Conservation (phyloP, 2,888 invertebrate species). For the Acleris emargana region DNA sequence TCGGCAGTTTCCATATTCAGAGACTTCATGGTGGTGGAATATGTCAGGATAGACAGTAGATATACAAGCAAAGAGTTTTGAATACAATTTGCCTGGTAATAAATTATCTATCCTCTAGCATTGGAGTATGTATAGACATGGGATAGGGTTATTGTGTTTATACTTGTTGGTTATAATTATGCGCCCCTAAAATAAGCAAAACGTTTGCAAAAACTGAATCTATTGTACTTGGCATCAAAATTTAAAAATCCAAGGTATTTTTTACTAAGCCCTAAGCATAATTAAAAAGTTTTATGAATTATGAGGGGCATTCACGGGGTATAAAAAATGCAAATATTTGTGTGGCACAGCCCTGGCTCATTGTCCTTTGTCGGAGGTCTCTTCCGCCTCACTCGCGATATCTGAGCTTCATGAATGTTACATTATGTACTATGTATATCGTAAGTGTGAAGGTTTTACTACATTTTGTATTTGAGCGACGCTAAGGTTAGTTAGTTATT, state of each 20-base stretch:
- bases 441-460: conserved; percentile 21
- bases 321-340: conserved; percentile 47
- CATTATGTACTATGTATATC: conserved; percentile 35
- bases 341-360: conserved; percentile 64
- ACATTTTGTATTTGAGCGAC: background rate
- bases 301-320: conserved; percentile 25
- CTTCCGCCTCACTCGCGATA: conserved; percentile 77
- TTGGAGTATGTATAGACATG: no score
- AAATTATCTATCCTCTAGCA: no score
- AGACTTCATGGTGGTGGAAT: no score
- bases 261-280: conserved; percentile 33
- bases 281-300: conserved; percentile 37
- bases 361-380: conserved; percentile 78
- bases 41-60: no score
- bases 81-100: no score
- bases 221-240: conserved; percentile 10
- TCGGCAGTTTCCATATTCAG: no score
- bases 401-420: conserved; percentile 61
- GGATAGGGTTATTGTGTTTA: no score
- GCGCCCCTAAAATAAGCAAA: background rate
- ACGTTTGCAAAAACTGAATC: background rate
- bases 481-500: background rate
- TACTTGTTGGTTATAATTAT: no score
- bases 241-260: conserved; percentile 28
- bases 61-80: no score